phyloP scores from a whole-genome alignment of 2,113 vertebrate genomes.

The Melanotaenia duboulayi region DNA sequence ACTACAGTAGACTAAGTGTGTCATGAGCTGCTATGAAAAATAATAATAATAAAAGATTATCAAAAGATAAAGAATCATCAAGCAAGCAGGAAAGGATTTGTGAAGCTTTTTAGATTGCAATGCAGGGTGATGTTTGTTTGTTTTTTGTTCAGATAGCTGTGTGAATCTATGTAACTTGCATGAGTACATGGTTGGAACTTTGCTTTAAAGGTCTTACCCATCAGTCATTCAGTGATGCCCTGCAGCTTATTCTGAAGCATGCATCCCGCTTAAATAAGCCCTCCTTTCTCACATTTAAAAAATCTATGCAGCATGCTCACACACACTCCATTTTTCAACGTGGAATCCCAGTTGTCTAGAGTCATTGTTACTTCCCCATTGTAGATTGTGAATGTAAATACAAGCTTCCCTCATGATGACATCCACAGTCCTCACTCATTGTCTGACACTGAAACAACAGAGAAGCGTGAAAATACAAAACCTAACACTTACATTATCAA shows the following conservation, averaged over 20 bases:
- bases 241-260: conserved; percentile 70
- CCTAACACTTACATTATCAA: conserved; percentile 36
- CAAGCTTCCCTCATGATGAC: conserved; percentile 14
- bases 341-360: not conserved
- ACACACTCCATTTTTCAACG: not conserved
- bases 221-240: conserved; percentile 73
- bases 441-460: conserved; percentile 2
- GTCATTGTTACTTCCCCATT: not conserved
- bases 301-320: conserved; percentile 16
- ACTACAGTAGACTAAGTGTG: conserved; percentile 6
- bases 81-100: not conserved
- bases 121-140: conserved; percentile 1
- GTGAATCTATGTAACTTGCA: not conserved
- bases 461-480: not conserved
- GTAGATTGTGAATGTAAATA: conserved; percentile 3
- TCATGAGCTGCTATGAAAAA: conserved; percentile 25
- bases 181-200: conserved; percentile 33
- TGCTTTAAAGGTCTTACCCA: conserved; percentile 66
- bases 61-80: conserved; percentile 1
- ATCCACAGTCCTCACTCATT: conserved; percentile 6
- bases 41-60: not conserved
- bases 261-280: conserved; percentile 37
- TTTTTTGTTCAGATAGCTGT: not conserved
- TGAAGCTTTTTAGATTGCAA: conserved; percentile 19
- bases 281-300: conserved; percentile 24